Conservation (phyloP, 1,140 invertebrate genomes). For the Ips nitidus region DNA sequence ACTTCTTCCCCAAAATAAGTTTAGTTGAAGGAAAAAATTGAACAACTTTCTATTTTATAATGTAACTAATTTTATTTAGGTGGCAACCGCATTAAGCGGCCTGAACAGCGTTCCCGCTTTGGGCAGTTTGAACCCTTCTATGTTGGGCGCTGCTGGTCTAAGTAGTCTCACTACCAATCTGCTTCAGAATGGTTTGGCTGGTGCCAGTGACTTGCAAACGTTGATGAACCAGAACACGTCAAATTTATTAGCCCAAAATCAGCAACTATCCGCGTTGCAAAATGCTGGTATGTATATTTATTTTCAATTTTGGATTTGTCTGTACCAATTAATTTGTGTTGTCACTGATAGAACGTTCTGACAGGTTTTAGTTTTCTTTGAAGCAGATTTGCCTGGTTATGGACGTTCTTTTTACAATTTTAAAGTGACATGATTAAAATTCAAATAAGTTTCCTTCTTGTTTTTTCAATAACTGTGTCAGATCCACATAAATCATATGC, state of each 20-base stretch:
- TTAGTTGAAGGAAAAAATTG: not conserved
- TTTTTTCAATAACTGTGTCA: too few relatives aligned
- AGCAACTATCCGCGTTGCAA: conserved; percentile 43
- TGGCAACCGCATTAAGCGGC: conserved; percentile 42
- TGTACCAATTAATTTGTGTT: too few relatives aligned
- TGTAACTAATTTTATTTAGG: not conserved
- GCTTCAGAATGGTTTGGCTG: conserved; percentile 44
- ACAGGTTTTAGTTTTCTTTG: too few relatives aligned
- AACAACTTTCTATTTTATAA: not conserved
- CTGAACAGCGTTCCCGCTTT: conserved; percentile 41
- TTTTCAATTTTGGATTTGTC: too few relatives aligned
- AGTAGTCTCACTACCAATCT: conserved; percentile 44
- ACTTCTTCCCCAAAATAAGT: not conserved
- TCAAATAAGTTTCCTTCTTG: too few relatives aligned
- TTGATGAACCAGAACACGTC: conserved; percentile 43
- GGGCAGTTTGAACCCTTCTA: conserved; percentile 36
- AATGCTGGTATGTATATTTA: conserved; percentile 39
- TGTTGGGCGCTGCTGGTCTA: conserved; percentile 47
- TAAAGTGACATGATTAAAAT: too few relatives aligned
- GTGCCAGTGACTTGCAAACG: conserved; percentile 43
- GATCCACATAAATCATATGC: too few relatives aligned
- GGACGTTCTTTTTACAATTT: too few relatives aligned
- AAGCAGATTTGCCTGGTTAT: too few relatives aligned
- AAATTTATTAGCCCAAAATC: conserved; percentile 42
- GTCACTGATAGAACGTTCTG: too few relatives aligned